Conservation (phyloP, 2,113 vertebrate species). For the Phaethornis superciliosus region DNA sequence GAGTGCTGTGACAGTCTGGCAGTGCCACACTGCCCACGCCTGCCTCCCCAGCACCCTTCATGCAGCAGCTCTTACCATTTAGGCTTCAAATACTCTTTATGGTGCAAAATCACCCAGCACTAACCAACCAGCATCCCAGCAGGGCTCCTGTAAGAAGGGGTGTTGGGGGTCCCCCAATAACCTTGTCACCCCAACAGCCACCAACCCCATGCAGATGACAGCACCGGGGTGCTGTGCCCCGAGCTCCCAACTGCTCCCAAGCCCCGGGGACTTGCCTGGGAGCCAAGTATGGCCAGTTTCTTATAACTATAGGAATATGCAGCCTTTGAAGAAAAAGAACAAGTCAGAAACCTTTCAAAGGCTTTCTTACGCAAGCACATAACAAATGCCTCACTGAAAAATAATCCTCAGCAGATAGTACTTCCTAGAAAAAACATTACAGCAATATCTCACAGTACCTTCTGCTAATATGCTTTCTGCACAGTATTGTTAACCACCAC, state of each 20-base stretch:
- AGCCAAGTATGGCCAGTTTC: not conserved
- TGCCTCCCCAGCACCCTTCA: not conserved
- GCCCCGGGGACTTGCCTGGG: not conserved
- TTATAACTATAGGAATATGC: not conserved
- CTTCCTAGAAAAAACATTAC: conserved; percentile 6
- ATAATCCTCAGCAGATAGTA: not conserved
- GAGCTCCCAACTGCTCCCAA: not conserved
- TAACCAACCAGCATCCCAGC: not conserved
- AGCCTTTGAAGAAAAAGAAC: not conserved
- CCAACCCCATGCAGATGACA: accelerated
- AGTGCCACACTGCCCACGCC: accelerated
- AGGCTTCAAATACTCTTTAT: not conserved
- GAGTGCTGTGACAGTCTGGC: not conserved
- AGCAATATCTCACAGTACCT: not conserved
- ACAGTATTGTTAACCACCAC: not conserved
- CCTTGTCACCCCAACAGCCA: accelerated
- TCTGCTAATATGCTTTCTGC: not conserved
- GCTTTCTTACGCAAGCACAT: not conserved
- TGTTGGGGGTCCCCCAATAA: not conserved
- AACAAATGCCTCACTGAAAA: not conserved
- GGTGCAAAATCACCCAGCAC: not conserved
- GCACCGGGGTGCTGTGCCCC: accelerated
- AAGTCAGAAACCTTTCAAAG: not conserved
- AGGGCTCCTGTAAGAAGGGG: not conserved
- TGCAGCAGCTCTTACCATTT: not conserved